Evolutionary conservation across 2,797 vertebrate species (phyloP), one percentile per base, ranked within the genome.

Genomic region (Sebastiscus albofasciatus): DNA sequence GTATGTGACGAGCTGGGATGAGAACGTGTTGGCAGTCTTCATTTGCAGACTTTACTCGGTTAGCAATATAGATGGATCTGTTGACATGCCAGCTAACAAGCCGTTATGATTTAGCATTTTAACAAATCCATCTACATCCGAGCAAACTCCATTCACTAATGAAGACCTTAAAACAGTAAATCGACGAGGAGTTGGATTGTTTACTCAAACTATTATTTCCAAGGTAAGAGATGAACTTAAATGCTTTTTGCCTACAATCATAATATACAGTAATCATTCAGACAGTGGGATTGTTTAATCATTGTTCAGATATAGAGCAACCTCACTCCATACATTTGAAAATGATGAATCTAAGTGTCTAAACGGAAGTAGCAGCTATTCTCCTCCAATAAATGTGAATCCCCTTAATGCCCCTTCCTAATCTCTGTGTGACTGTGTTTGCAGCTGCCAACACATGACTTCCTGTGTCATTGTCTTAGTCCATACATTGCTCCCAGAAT

Each of bases 381-480:
- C 70, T 68, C 20, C 34, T 68, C 39, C 72, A 34, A 31, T 73
- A 55, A 72, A 81, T 72, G 46, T 59, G 46, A 86, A 86, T 67
- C 31, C 59, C 55, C 39, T 69, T 79, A 77, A 77, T 61, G 67
- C 54, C n/a, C 14, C 59, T 20, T 73, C 61, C 60, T 89, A 88
- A 84, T 91, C 85, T 77, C 60, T 77, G 70, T 52, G 16, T 59
- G 5, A n/a, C 33, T 83, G 54, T 68, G 46, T 83, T 71, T 68
- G 52, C 72, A 72, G 69, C 64, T 89, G 86, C 79, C 77, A 87
- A 36, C 66, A 65, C 83, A 75, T 46, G 56, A 24, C 67, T 55
- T 85, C 81, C 75, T 88, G 65, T 90, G 80, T 87, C 87, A 92
- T 93, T 94, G 94, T 94, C 87, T 93, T 73, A 85, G 72, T 87